Base-by-base conservation (phyloP, 1,140 invertebrate species). In the Neodiprion virginianus region DNA sequence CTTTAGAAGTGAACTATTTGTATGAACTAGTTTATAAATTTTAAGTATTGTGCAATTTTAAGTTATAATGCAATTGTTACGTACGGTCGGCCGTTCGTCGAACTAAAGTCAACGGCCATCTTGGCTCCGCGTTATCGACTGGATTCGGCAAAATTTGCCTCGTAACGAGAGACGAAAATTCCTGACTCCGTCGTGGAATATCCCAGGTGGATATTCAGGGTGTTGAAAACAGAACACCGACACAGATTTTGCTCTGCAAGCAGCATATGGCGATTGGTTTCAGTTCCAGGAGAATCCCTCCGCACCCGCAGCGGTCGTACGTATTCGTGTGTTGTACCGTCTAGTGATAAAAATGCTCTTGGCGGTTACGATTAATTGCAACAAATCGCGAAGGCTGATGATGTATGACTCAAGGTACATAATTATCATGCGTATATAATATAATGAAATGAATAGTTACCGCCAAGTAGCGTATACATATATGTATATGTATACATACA, bases 401-500 rank as follows among this genome's bases (percentile, higher is more conserved):
- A 61, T 61, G n/a, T 61, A 17, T 14, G 53, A 61, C 53, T 61
- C 53, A 61, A 61, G 53, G 53, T 61, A 17, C n/a, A 61, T 14
- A 61, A 61, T 61, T 12, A 61, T 61, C 53, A 17, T 40, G 28
- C 28, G 28, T 40, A 40, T 5, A 40, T 40, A 40, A 12, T 12
- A 61, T 14, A 8, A 61, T 61, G 53, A 17, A 40, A 40, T 17
- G 12, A 69, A 17, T 14, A 69, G 47, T 7, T 21, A 69, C 21
- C 12, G 21, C 12, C 67, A 71, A 71, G 50, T 1, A 71, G n/a
- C 48, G 23, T 40, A 71, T 11, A 71, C 49, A 70, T 9, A 70
- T 49, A 73, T 73, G 76, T 76, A 71, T 73, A 77, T 71, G 74
- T 72, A 49, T 49, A 69, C 68, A 74, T 80, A 77, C 74, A 76